Evolutionary conservation across 1,140 invertebrate species (phyloP).

Genomic region (Hycleus phaleratus): DNA sequence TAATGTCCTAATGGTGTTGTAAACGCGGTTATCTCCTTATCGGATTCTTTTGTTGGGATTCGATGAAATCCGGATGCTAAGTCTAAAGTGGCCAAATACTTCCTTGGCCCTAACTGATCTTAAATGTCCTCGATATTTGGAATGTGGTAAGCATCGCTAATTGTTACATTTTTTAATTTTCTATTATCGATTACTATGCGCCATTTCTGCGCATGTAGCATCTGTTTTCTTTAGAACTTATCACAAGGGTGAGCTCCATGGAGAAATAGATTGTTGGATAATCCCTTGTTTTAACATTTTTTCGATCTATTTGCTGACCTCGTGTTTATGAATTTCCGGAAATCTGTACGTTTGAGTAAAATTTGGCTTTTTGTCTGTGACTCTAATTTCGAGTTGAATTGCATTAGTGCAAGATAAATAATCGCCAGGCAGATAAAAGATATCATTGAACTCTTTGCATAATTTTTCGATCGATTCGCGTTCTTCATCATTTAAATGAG

Average conservation of each 20-base stretch:
- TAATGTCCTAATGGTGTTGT: neutral
- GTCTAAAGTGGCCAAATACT: constrained; percentile 10
- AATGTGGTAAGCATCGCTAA: neutral
- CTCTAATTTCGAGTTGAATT: neutral
- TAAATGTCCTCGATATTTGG: neutral
- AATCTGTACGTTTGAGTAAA: neutral
- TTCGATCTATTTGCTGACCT: constrained; percentile 22
- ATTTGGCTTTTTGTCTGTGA: neutral
- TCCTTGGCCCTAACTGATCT: neutral
- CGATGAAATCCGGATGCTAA: constrained; percentile 35
- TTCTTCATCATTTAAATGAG: no score
- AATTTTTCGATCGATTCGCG: no score
- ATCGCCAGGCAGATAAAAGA: no score
- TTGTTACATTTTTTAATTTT: neutral
- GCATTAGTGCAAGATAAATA: no score
- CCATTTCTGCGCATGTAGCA: neutral
- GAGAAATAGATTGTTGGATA: constrained; percentile 2
- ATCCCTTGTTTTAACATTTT: neutral
- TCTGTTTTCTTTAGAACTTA: neutral
- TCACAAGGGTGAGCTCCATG: neutral
- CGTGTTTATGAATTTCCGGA: constrained; percentile 8
- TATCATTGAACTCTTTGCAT: no score
- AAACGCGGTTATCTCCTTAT: neutral
- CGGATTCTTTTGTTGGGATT: neutral
- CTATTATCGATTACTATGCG: neutral